Base-by-base conservation (phyloP, 2,113 vertebrate species). In the Dipodomys merriami region DNA sequence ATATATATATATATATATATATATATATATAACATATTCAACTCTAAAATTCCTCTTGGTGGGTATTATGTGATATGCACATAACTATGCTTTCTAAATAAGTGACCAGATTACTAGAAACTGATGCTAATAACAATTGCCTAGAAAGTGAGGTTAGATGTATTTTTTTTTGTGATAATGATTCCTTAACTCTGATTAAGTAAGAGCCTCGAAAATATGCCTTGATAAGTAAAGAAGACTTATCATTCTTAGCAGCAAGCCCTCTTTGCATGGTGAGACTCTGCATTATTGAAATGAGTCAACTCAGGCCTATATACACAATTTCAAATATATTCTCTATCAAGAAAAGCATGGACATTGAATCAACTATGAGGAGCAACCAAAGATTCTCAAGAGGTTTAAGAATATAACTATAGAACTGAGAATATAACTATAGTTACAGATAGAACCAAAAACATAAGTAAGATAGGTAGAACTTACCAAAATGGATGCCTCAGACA, bases 191-290 rank as follows among this genome's bases (percentile, higher is more conserved):
- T 39, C 23, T 62, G 12, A 44, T 74, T 93, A 69, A 88, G 74
- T 77, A 92, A 65, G 29, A 87, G 78, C 83, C 83, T 92, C 29
- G 22, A 64, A 73, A 65, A 7, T 65, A 49, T 49, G 71, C 83
- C 65, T 60, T 80, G 46, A 82, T 79, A 94, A 83, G 35, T 86
- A 25, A 69, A 72, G 9, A 91, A 88, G 88, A 87, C 53, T 78
- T 68, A 78, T 33, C 44, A 35, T 83, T 84, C 67, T 19, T 49
- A 92, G 7, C 29, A 76, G 4, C 76, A 94, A 88, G 80, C 44
- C 39, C 82, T 91, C 69, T 81, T 90, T 79, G 13, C 46, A 11
- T 87, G 44, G 60, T 33, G 6, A 49, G 68, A 30, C n/a, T 18
- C 35, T 83, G 73, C 27, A 3, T 72, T 94, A 76, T 30, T 81